Percentiles rank a stretch among this genome's conserved stretches.
Evolutionary conservation across 2,888 invertebrate genomes (phyloP).

Genomic region (Megamerina dolium): DNA sequence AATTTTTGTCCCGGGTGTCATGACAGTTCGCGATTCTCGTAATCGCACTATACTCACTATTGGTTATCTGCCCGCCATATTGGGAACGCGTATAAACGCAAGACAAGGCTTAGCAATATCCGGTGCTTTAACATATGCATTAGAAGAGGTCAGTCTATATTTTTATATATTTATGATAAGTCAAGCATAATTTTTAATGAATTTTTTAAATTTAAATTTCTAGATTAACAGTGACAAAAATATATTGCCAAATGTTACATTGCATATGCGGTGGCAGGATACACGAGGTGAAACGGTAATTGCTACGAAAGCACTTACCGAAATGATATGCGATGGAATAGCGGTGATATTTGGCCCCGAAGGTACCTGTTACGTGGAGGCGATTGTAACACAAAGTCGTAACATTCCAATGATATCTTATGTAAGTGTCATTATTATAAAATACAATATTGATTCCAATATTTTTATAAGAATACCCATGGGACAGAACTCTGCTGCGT

Average conservation of each 20-base stretch:
- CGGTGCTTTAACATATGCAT: slow-evolving; percentile 84
- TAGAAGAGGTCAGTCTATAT: slow-evolving; percentile 62
- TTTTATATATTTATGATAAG: not conserved
- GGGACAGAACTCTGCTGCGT: too few relatives aligned
- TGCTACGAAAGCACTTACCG: slow-evolving; percentile 76
- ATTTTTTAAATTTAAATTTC: not conserved
- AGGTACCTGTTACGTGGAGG: slow-evolving; percentile 89
- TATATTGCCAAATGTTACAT: slow-evolving; percentile 67
- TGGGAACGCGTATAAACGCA: slow-evolving; percentile 67
- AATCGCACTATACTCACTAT: slow-evolving; percentile 60
- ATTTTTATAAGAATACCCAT: too few relatives aligned
- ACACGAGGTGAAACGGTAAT: slow-evolving; percentile 78
- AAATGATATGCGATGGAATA: slow-evolving; percentile 86
- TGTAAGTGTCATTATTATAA: slow-evolving; percentile 63
- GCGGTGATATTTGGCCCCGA: slow-evolving; percentile 94
- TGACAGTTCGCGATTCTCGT: slow-evolving; percentile 45
- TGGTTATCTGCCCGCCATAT: slow-evolving; percentile 80
- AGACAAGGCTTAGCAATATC: slow-evolving; percentile 82
- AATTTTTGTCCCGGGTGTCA: slow-evolving; percentile 51
- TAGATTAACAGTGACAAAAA: slow-evolving; percentile 67
- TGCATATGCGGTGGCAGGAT: slow-evolving; percentile 74
- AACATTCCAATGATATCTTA: slow-evolving; percentile 97
- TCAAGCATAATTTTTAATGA: not conserved
- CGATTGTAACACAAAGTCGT: slow-evolving; percentile 85
- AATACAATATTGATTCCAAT: too few relatives aligned